Conservation (phyloP, 1,140 invertebrate genomes). For the Caenorhabditis briggsae region DNA sequence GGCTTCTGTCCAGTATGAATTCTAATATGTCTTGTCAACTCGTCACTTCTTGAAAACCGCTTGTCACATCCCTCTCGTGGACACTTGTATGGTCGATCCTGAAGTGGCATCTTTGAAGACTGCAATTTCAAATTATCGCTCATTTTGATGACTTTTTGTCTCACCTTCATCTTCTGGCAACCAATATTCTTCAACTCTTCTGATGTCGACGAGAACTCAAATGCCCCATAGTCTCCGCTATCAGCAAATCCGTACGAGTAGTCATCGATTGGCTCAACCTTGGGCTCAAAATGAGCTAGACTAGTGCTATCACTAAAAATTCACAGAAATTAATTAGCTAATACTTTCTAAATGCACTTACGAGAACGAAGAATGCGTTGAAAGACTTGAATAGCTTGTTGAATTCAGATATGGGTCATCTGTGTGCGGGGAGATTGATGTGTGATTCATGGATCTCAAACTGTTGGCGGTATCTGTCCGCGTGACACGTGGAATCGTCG, state of each 20-base stretch:
- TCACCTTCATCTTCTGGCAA: slow-evolving; percentile 39
- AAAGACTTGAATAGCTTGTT: slow-evolving; percentile 2
- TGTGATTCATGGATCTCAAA: background rate
- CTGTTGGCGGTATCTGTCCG: background rate
- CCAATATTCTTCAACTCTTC: slow-evolving; percentile 38
- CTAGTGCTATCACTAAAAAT: background rate
- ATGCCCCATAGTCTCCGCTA: slow-evolving; percentile 24
- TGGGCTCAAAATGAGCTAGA: slow-evolving; percentile 8
- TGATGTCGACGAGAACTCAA: slow-evolving; percentile 51
- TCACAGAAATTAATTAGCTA: too few relatives aligned
- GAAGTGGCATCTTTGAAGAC: slow-evolving; percentile 47
- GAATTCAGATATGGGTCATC: slow-evolving; percentile 8
- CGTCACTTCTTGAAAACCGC: slow-evolving; percentile 95
- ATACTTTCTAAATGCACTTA: background rate
- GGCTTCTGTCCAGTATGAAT: slow-evolving; percentile 99
- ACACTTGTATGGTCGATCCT: slow-evolving; percentile 62
- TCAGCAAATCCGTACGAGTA: slow-evolving; percentile 5
- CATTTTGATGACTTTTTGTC: background rate
- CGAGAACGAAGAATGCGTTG: background rate
- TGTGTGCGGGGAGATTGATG: background rate
- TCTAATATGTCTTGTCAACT: slow-evolving; percentile 96
- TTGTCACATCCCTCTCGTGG: slow-evolving; percentile 77
- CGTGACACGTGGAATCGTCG: background rate
- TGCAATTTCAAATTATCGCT: background rate
- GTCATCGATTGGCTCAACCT: slow-evolving; percentile 45